Evolutionary conservation across 53 echinoderm and acorn worm genomes (phyloP).

Genomic region (Mesocentrotus franciscanus): DNA sequence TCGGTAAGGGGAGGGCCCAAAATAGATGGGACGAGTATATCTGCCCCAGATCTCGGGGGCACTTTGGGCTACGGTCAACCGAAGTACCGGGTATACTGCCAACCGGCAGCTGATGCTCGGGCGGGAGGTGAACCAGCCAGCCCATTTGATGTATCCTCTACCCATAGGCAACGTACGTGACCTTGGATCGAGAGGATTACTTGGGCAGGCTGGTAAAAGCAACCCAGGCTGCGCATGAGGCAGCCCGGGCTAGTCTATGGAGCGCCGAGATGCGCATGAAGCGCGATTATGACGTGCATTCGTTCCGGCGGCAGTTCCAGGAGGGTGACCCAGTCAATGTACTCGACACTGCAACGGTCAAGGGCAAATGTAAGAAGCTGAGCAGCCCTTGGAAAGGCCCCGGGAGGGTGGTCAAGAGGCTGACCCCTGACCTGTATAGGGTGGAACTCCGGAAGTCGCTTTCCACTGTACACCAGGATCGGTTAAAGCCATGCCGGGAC

Average conservation of each 20-base stretch:
- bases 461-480: no score
- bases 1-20: background rate
- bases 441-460: no score
- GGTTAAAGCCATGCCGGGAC: no score
- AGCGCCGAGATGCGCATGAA: slow-evolving; percentile 55
- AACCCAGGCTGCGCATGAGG: slow-evolving; percentile 37
- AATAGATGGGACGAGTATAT: background rate
- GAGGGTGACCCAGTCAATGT: slow-evolving; percentile 70
- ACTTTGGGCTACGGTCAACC: background rate
- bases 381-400: no score
- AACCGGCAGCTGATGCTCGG: background rate
- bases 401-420: background rate
- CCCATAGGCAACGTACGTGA: background rate
- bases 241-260: slow-evolving; percentile 45
- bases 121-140: slow-evolving; percentile 8
- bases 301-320: background rate
- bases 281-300: slow-evolving; percentile 56
- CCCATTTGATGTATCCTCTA: background rate
- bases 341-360: slow-evolving; percentile 50
- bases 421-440: no score
- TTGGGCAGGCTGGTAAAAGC: slow-evolving; percentile 17
- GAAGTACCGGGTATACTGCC: background rate
- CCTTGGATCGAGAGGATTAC: background rate
- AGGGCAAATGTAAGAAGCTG: slow-evolving; percentile 46
- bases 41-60: background rate